Conservation (phyloP, 2,113 vertebrate species). For the Capra hircus region DNA sequence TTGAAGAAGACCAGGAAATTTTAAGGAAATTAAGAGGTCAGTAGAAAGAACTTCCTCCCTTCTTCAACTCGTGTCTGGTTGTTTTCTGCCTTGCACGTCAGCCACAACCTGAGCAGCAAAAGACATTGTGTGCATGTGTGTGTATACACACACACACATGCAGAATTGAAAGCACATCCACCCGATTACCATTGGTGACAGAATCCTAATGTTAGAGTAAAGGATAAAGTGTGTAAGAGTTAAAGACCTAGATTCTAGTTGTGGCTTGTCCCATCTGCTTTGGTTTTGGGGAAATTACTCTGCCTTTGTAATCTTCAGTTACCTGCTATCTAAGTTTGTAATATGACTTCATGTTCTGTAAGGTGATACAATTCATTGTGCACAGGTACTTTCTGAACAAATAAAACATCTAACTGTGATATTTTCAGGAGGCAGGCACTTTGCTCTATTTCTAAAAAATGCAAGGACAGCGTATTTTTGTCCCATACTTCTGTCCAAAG, state of each 20-base stretch:
- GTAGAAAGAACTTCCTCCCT: not conserved
- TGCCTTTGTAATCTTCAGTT: not conserved
- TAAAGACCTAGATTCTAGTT: not conserved
- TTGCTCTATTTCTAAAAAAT: not conserved
- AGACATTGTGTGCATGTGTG: fast-evolving
- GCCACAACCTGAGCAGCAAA: not conserved
- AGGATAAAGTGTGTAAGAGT: not conserved
- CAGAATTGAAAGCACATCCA: no score
- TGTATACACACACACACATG: fast-evolving
- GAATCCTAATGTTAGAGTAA: not conserved
- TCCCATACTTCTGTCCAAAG: not conserved
- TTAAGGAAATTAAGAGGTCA: not conserved
- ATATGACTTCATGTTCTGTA: not conserved
- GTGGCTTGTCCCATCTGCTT: not conserved
- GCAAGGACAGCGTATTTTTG: fast-evolving
- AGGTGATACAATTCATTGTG: fast-evolving
- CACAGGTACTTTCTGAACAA: not conserved
- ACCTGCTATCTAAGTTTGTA: not conserved
- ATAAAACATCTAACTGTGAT: not conserved
- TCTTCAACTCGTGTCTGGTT: not conserved
- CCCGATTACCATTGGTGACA: not conserved
- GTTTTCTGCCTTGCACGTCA: not conserved
- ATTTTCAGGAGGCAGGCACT: no score
- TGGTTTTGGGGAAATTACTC: not conserved
- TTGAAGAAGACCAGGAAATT: not conserved